Base-by-base conservation (phyloP, 1,140 invertebrate genomes). In the Tribolium castaneum region DNA sequence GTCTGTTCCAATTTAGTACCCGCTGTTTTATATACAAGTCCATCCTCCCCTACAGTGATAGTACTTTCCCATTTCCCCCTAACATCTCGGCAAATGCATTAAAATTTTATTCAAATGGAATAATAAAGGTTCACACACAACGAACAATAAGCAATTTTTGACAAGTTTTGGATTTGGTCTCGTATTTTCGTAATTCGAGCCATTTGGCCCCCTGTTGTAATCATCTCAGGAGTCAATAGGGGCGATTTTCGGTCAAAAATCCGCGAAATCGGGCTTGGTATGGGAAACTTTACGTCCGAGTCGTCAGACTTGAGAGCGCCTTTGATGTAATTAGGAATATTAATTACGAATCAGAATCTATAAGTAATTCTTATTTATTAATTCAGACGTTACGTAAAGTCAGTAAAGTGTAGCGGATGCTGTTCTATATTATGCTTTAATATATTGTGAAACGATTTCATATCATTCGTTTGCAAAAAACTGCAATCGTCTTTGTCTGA, bases 21-120 rank as follows among this genome's bases (percentile, higher is more conserved):
- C 72, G 73, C 13, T 52, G 70, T 66, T 82, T 80, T 82, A 80
- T 82, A 82, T 82, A 82, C 74, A 50, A 73, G 50, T 71, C 35
- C 78, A 81, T 78, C 79, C 81, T 82, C 81, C 79, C 81, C 81
- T 78, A 78, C 51, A 75, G 78, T 80, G 79, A 81, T 80, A 81
- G 80, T 81, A 77, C 75, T 78, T 75, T 81, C 75, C 73, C 62
- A 78, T 80, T 70, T 66, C 78, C 78, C 50, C 77, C 78, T 59
- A 62, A 75, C 54, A 75, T 59, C 51, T 71, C 78, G 19, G 22
- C 71, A 66, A 66, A 50, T 73, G 71, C 71, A 73, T 54, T n/a
- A 52, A 73, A n/a, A 54, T 54, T 52, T 73, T 73, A 54, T 52
- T 73, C 71, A 73, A 25, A 54, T 72, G 12, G 50, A 72, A 72